Conservation (phyloP, 2,888 invertebrate genomes). For the Hypomecis punctinalis region DNA sequence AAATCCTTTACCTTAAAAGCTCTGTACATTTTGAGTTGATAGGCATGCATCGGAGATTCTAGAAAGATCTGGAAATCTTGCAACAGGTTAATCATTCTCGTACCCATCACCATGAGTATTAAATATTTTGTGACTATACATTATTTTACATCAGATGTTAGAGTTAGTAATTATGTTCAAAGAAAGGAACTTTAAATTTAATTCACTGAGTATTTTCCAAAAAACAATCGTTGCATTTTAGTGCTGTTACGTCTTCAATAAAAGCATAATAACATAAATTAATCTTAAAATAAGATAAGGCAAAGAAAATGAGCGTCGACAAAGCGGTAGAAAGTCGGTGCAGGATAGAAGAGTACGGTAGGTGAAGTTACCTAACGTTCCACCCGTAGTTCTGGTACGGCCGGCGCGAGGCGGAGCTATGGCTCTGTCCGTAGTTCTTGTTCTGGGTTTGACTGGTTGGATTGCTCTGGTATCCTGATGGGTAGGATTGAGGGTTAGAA, state of each 20-base stretch:
- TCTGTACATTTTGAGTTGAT: constrained; percentile 11
- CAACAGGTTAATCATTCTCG: constrained; percentile 1
- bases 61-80: constrained; percentile 20
- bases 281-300: constrained; percentile 26
- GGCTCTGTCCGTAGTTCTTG: constrained; percentile 68
- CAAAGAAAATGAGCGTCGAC: constrained; percentile 29
- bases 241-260: background rate
- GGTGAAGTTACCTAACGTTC: constrained; percentile 78
- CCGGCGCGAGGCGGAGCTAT: constrained; percentile 63
- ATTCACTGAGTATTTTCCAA: constrained; percentile 8
- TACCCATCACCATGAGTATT: constrained; percentile 20
- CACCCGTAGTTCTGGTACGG: constrained; percentile 74
- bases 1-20: constrained; percentile 2
- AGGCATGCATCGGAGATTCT: constrained; percentile 8
- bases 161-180: background rate
- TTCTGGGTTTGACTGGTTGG: constrained; percentile 67
- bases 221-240: background rate
- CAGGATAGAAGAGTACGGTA: constrained; percentile 22
- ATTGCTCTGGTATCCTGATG: constrained; percentile 67
- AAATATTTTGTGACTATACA: constrained; percentile 17
- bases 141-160: constrained; percentile 1
- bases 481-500: constrained; percentile 72
- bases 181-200: constrained; percentile 1
- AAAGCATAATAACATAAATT: constrained; percentile 17
- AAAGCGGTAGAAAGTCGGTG: constrained; percentile 35